phyloP scores from a whole-genome alignment of 1,140 invertebrate genomes.

The Ips nitidus region DNA sequence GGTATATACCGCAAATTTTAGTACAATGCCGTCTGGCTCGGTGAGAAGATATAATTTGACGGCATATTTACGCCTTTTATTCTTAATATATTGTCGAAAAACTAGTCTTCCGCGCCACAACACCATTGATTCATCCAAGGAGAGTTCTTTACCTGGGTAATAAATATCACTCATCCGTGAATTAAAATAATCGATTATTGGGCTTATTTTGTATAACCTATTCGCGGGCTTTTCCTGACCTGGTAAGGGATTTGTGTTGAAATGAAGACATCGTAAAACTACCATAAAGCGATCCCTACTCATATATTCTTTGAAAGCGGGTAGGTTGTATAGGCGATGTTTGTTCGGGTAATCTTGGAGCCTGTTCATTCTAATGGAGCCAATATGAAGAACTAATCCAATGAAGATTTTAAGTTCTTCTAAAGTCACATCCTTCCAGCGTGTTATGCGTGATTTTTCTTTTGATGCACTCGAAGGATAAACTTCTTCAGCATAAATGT shows the following conservation, averaged over 20 bases:
- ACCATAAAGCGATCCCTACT: conserved; percentile 36
- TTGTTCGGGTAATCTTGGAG: conserved; percentile 42
- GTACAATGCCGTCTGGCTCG: conserved; percentile 17
- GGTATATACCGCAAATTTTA: conserved; percentile 21
- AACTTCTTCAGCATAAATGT: conserved; percentile 35
- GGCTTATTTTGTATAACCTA: conserved; percentile 33
- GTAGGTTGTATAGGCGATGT: conserved; percentile 34
- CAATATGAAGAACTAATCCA: conserved; percentile 37
- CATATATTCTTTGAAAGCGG: conserved; percentile 36
- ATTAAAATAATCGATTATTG: conserved; percentile 41
- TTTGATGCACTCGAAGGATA: conserved; percentile 20
- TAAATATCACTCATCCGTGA: conserved; percentile 39
- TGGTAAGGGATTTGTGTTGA: conserved; percentile 22
- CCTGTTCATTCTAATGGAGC: conserved; percentile 36
- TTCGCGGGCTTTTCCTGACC: conserved; percentile 8
- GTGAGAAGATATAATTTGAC: conserved; percentile 33
- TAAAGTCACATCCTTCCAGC: conserved; percentile 35
- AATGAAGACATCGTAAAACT: conserved; percentile 40
- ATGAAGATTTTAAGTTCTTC: conserved; percentile 38
- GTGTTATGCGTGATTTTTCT: conserved; percentile 26
- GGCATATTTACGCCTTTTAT: conserved; percentile 31
- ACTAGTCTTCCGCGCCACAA: conserved; percentile 35
- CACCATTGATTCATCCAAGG: conserved; percentile 43
- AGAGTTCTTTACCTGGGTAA: conserved; percentile 36
- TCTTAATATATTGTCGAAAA: conserved; percentile 36